A percentile compares a stretch with the other conserved stretches of the same genome.
These are phyloP conservation scores for Sinocyclocheilus anshuiensis DNA, from an alignment of 2,113 vertebrate species.

Conservation along the genomic window DNA sequence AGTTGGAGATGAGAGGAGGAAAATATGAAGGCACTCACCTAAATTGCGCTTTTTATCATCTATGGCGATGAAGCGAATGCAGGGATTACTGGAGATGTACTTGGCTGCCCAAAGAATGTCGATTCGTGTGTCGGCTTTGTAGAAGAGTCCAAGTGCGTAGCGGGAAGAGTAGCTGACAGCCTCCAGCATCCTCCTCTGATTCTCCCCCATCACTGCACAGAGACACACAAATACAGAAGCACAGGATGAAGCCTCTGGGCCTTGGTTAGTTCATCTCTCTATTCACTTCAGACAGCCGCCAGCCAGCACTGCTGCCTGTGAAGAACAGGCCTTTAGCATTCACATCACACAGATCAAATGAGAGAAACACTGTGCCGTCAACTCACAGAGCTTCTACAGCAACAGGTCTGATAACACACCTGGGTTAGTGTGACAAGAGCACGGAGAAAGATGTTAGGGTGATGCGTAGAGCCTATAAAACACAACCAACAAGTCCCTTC, in stretches of 20 bases:
- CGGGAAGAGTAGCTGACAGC: constrained; percentile 86
- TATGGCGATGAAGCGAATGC: constrained; percentile 87
- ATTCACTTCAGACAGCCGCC: constrained; percentile 12
- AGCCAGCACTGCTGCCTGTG: neutral
- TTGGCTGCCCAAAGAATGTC: constrained; percentile 82
- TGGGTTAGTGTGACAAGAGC: constrained; percentile 12
- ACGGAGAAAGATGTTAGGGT: neutral
- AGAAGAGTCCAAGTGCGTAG: constrained; percentile 91
- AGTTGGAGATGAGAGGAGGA: constrained; percentile 43
- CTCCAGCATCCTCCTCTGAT: constrained; percentile 81
- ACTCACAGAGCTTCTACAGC: constrained; percentile 1
- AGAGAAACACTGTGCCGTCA: neutral
- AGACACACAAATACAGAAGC: constrained; percentile 37
- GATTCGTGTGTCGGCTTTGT: constrained; percentile 77
- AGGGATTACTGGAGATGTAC: constrained; percentile 83
- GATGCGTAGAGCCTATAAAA: neutral
- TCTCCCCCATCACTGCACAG: constrained; percentile 81
- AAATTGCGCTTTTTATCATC: constrained; percentile 87
- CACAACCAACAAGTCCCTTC: neutral
- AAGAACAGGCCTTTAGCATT: constrained; percentile 6
- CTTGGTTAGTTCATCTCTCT: constrained; percentile 34
- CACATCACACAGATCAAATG: constrained; percentile 18
- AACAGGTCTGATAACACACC: constrained; percentile 26
- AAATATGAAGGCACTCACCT: constrained; percentile 85
- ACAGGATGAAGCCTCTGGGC: constrained; percentile 37